phyloP scores from a whole-genome alignment of 1,140 invertebrate genomes.

The Sinonovacula constricta region DNA sequence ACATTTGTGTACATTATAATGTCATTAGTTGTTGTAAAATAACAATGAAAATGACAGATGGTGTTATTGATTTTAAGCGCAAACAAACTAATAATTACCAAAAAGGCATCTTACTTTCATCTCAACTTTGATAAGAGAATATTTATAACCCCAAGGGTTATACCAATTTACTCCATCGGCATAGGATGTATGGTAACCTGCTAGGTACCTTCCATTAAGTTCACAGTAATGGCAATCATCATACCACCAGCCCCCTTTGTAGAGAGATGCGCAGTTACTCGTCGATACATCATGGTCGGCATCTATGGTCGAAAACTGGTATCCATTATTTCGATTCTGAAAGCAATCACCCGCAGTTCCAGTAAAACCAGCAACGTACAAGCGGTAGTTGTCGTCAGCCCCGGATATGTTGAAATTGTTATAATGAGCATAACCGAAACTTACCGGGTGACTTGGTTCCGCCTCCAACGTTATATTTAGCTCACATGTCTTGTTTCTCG shows the following conservation, averaged over 20 bases:
- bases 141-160: constrained; percentile 79
- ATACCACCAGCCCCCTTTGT: constrained; percentile 83
- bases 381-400: too few species aligned
- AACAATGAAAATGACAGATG: too few species aligned
- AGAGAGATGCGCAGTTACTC: constrained; percentile 82
- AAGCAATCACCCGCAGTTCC: constrained; percentile 11
- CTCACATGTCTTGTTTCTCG: too few species aligned
- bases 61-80: too few species aligned
- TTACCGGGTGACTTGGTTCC: too few species aligned
- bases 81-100: too few species aligned
- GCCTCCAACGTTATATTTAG: too few species aligned
- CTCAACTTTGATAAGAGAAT: constrained; percentile 77
- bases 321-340: constrained; percentile 77
- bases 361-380: not conserved
- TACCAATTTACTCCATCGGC: constrained; percentile 82
- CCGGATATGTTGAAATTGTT: too few species aligned
- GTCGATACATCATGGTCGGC: constrained; percentile 80
- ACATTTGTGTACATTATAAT: too few species aligned
- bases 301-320: constrained; percentile 82
- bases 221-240: constrained; percentile 82
- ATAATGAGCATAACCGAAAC: too few species aligned
- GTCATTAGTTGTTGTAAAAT: too few species aligned
- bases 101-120: too few species aligned
- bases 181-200: constrained; percentile 54
- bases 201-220: constrained; percentile 81